Evolutionary conservation across 2,797 vertebrate species (phyloP), one percentile per base, ranked within the genome.

Genomic region (Bryconaethiops microstoma): DNA sequence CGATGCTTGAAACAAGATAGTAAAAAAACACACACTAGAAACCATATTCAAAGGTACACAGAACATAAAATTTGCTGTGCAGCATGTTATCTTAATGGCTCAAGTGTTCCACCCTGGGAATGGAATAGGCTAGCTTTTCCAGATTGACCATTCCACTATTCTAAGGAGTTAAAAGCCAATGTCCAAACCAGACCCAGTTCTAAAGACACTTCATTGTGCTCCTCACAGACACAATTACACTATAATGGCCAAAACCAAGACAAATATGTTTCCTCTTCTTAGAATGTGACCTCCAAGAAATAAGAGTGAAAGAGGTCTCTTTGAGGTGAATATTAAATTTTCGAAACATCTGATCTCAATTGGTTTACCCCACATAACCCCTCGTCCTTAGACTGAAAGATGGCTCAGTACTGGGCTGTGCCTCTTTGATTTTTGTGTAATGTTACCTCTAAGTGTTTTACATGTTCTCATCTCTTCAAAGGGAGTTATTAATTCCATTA

Each of bases 61-160:
- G 65, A 73, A 81, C 69, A 67, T 81, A 75, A 80, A 80, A 23
- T 82, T 42, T 83, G 77, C 83, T 63, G 82, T 80, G 74, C 35
- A 80, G 81, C 77, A 83, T 74, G 68, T 84, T 25, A 62, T 82
- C 77, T 74, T 85, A 85, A 88, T 77, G 72, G 72, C 76, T 55
- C 55, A 40, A 65, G 71, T 7, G 50, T 75, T 79, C 74, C n/a
- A 35, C 62, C 75, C 65, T n/a, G 45, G 69, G 80, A 84, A 78
- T 70, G 68, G 69, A 40, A 16, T 35, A 62, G 75, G 62, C 79
- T 82, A 87, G 85, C 23, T 10, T 74, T 84, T 88, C 85, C 87
- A 82, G 79, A 84, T 67, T 82, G 77, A 68, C 74, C 40, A 74
- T 84, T 85, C 79, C 65, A 84, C 77, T 74, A 39, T 54, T 77